Evolutionary conservation across 2,113 vertebrate species (phyloP).

Genomic region (Alethe diademata): DNA sequence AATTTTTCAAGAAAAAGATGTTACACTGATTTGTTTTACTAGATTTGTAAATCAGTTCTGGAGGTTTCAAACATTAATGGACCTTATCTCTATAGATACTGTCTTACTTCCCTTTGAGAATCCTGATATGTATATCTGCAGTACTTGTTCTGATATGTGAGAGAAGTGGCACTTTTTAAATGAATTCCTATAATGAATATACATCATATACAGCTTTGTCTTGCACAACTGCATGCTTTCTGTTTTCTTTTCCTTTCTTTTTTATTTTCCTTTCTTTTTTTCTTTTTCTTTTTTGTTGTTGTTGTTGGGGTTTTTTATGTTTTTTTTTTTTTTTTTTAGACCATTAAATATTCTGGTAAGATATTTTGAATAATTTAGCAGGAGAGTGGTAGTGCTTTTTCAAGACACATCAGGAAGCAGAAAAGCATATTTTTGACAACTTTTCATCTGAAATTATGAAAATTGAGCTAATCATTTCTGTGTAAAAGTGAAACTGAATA

Average conservation of each 20-base stretch:
- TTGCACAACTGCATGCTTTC: not conserved
- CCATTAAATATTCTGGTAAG: not conserved
- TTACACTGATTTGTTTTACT: not conserved
- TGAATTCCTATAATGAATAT: not conserved
- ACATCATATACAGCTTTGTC: not conserved
- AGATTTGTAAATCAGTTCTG: not conserved
- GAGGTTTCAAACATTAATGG: not conserved
- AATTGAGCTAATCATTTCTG: not conserved
- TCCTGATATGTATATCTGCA: not conserved
- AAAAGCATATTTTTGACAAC: not conserved
- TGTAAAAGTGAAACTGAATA: not conserved
- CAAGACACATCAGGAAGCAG: not conserved
- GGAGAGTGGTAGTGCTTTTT: not conserved
- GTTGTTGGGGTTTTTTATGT: too few relatives aligned
- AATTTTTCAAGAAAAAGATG: not conserved
- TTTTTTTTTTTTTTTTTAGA: not conserved
- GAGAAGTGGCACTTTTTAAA: not conserved
- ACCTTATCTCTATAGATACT: not conserved
- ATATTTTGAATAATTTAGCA: not conserved
- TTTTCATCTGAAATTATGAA: constrained; percentile 26
- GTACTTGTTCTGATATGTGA: not conserved
- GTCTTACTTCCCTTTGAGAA: not conserved
- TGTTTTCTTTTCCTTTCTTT: accelerated
- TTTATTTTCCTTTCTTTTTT: not conserved
- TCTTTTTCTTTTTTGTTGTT: too few relatives aligned